phyloP scores from a whole-genome alignment of 2,797 vertebrate genomes.

The Sylvia borin region DNA sequence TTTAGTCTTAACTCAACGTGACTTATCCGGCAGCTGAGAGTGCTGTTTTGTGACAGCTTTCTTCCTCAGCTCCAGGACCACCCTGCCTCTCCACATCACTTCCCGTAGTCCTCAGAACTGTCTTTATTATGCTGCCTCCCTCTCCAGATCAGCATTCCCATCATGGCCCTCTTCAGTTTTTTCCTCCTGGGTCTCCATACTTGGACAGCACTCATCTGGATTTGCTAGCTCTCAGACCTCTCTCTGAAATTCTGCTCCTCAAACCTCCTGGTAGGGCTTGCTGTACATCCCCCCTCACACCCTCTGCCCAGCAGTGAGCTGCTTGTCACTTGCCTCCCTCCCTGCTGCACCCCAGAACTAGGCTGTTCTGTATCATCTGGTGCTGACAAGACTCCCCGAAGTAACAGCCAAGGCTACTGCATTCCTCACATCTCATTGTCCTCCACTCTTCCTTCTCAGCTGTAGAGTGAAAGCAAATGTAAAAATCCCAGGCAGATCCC shows the following conservation, averaged over 20 bases:
- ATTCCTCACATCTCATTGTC: conserved; percentile 6
- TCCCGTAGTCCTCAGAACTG: background rate
- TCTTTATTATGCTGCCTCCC: background rate
- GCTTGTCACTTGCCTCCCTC: background rate
- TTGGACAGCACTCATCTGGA: background rate
- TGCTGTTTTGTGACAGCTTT: conserved; percentile 9
- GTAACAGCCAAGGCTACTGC: background rate
- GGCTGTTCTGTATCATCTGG: background rate
- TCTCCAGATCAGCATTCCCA: background rate
- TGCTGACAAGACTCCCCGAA: background rate
- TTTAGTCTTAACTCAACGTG: background rate
- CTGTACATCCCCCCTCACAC: background rate
- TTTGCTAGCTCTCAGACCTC: background rate
- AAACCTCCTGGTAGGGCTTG: background rate
- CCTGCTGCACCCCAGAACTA: background rate
- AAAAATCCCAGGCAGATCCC: background rate
- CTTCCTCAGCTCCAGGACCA: background rate
- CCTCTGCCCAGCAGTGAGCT: background rate
- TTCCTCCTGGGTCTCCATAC: background rate
- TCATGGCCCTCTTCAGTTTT: background rate
- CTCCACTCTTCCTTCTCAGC: background rate
- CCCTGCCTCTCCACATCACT: background rate
- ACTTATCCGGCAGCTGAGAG: conserved; percentile 15
- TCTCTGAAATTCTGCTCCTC: background rate
- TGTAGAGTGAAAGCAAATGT: background rate